phyloP scores from a whole-genome alignment of 2,797 vertebrate species.

The Alosa sapidissima region DNA sequence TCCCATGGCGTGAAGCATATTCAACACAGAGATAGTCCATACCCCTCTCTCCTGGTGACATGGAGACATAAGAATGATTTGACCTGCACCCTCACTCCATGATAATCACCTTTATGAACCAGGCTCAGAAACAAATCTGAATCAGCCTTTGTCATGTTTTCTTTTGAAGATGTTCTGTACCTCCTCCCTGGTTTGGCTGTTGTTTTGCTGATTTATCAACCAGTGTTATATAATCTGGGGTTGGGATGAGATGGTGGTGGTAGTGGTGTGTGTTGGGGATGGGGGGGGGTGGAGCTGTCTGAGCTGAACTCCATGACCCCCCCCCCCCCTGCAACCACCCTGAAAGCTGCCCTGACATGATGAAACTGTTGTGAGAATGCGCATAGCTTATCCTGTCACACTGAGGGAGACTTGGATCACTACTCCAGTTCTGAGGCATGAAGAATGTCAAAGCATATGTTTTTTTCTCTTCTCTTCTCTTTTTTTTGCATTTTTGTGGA shows the following conservation, averaged over 20 bases:
- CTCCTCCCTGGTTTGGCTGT: neutral
- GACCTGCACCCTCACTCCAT: neutral
- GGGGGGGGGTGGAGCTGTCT: neutral
- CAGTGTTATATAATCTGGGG: neutral
- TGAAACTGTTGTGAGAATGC: neutral
- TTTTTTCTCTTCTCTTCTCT: neutral
- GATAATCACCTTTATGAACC: neutral
- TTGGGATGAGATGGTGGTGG: neutral
- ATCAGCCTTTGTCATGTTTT: neutral
- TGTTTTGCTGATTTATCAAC: neutral
- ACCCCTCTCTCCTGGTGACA: neutral
- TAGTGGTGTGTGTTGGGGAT: neutral
- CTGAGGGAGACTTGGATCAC: neutral
- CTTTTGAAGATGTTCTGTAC: neutral
- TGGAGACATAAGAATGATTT: neutral
- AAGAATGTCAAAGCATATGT: neutral
- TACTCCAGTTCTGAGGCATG: neutral
- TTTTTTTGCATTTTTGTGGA: neutral
- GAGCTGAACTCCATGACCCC: conserved; percentile 8
- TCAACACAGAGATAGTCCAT: conserved; percentile 11
- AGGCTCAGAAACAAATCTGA: neutral
- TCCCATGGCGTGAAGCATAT: neutral
- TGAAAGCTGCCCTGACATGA: neutral
- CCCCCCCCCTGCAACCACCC: neutral
- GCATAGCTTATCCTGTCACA: conserved; percentile 22